Percentiles rank a stretch among this genome's conserved stretches.
Evolutionary conservation across 2,797 vertebrate genomes (phyloP).

Genomic region (Lagocephalus sceleratus): DNA sequence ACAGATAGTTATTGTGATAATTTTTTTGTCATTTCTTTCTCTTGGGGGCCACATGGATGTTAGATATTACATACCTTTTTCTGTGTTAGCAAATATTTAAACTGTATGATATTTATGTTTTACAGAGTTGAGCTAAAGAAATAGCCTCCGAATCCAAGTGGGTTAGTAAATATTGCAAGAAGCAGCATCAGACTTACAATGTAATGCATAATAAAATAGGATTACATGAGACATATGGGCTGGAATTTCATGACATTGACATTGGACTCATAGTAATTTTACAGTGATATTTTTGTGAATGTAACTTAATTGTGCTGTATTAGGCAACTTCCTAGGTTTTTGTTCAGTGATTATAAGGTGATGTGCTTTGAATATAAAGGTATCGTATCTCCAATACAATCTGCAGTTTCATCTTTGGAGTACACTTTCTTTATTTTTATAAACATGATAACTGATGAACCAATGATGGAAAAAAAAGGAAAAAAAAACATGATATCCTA

Average conservation of each 20-base stretch:
- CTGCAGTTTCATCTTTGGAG: slow-evolving; percentile 65
- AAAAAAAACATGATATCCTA: slow-evolving; percentile 29
- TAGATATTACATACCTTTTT: slow-evolving; percentile 78
- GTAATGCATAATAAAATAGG: slow-evolving; percentile 53
- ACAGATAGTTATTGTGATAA: slow-evolving; percentile 67
- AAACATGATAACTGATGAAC: slow-evolving; percentile 33
- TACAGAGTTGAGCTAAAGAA: slow-evolving; percentile 58
- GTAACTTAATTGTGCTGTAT: slow-evolving; percentile 77
- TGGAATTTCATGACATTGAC: slow-evolving; percentile 26
- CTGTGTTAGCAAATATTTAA: slow-evolving; percentile 76
- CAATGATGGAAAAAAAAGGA: slow-evolving; percentile 25
- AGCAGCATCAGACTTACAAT: slow-evolving; percentile 32
- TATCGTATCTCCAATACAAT: slow-evolving; percentile 78
- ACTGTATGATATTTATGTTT: slow-evolving; percentile 77
- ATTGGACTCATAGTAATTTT: slow-evolving; percentile 61
- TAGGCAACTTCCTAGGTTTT: slow-evolving; percentile 62
- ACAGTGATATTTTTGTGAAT: slow-evolving; percentile 72
- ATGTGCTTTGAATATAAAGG: slow-evolving; percentile 77
- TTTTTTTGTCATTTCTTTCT: slow-evolving; percentile 67
- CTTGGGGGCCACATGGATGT: slow-evolving; percentile 65
- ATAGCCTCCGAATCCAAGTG: slow-evolving; percentile 56
- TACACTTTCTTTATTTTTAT: slow-evolving; percentile 54
- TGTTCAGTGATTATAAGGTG: slow-evolving; percentile 71
- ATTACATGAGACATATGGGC: slow-evolving; percentile 26
- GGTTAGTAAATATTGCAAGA: slow-evolving; percentile 43